These are phyloP conservation scores for Amazona vittata DNA, from an alignment of 2,113 vertebrate genomes.

Conservation along the genomic window DNA sequence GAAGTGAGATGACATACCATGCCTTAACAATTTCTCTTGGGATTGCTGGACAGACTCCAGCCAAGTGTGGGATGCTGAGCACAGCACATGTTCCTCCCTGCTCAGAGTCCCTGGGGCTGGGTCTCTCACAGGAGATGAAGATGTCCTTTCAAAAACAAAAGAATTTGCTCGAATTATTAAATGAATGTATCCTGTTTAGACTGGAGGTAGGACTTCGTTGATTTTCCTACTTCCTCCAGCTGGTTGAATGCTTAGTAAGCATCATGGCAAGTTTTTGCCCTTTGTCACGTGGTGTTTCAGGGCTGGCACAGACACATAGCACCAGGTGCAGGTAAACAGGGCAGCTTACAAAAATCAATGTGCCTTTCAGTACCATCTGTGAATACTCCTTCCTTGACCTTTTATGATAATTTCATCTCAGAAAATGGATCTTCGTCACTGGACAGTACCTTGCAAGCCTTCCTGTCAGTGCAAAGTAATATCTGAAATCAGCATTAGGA, in stretches of 20 bases:
- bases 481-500: neutral
- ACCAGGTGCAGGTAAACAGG: neutral
- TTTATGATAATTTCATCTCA: neutral
- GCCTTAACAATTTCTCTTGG: neutral
- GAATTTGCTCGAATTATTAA: neutral
- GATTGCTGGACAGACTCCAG: neutral
- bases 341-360: neutral
- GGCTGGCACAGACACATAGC: neutral
- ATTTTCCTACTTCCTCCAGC: neutral
- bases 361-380: neutral
- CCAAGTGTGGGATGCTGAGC: neutral
- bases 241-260: neutral
- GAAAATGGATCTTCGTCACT: neutral
- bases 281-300: neutral
- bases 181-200: neutral
- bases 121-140: neutral
- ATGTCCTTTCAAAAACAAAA: neutral
- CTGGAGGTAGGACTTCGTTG: neutral
- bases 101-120: neutral
- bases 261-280: neutral
- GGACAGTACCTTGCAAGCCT: neutral
- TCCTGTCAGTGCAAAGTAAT: neutral
- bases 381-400: neutral
- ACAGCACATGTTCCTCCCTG: fast-evolving
- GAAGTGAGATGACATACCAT: fast-evolving